These are phyloP conservation scores for Chlamydotis undulata DNA, from an alignment of 2,113 vertebrate genomes.

Conservation along the genomic window DNA sequence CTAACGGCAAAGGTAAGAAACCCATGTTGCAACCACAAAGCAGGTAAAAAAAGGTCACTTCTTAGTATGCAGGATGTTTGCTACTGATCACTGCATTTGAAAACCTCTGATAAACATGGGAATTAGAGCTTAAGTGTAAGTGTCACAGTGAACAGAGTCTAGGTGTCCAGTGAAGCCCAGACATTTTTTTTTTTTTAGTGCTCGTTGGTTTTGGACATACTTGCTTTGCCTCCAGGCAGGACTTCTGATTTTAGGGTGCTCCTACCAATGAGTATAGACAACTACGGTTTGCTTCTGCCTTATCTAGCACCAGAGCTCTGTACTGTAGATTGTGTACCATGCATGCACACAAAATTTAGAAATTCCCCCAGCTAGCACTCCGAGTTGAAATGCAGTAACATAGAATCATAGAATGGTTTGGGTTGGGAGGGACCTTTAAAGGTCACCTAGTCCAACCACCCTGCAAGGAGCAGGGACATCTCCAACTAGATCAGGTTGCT, in stretches of 20 bases:
- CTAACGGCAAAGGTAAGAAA: neutral
- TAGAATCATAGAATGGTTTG: too few relatives aligned
- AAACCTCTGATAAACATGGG: neutral
- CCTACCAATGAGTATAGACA: neutral
- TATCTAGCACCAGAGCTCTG: neutral
- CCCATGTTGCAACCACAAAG: neutral
- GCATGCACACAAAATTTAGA: fast-evolving
- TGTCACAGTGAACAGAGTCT: neutral
- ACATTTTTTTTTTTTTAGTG: neutral
- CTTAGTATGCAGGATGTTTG: neutral
- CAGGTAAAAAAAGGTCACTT: neutral
- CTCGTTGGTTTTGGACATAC: neutral
- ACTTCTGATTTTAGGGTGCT: neutral
- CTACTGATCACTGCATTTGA: neutral
- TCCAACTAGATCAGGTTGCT: too few relatives aligned
- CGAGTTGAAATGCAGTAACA: neutral
- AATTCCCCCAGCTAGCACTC: neutral
- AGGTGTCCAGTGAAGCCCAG: neutral
- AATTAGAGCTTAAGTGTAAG: neutral
- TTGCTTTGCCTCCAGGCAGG: neutral
- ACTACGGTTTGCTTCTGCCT: neutral
- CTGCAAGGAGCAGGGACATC: too few relatives aligned
- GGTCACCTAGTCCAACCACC: too few relatives aligned
- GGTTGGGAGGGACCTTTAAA: too few relatives aligned
- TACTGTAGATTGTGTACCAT: neutral